Percentiles rank a stretch among this genome's conserved stretches.
Evolutionary conservation across 2,888 invertebrate species (phyloP).

Genomic region (Bombyx huttoni): DNA sequence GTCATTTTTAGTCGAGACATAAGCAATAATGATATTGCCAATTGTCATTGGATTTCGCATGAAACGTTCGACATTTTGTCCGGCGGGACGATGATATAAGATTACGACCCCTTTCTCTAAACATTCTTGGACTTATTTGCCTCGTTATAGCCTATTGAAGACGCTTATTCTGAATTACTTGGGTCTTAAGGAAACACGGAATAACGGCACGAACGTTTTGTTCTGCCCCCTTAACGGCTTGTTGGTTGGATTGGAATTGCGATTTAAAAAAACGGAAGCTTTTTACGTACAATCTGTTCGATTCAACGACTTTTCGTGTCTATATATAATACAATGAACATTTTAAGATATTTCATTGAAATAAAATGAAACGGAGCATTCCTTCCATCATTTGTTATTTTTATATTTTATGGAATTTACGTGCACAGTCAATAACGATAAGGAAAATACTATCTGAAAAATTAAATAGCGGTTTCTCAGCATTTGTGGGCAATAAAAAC

Average conservation of each 20-base stretch:
- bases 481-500: too few species aligned
- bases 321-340: not conserved
- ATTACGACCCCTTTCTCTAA: slow-evolving; percentile 17
- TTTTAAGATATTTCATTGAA: not conserved
- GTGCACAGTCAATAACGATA: not conserved
- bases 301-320: not conserved
- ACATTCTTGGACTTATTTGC: slow-evolving; percentile 25
- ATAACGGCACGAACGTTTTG: slow-evolving; percentile 23
- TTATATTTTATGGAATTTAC: not conserved
- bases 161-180: slow-evolving; percentile 16
- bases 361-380: not conserved
- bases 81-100: slow-evolving; percentile 2
- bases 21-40: too few species aligned
- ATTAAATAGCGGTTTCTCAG: too few species aligned
- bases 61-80: slow-evolving; percentile 5
- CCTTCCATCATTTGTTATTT: not conserved
- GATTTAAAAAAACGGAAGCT: slow-evolving; percentile 12
- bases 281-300: slow-evolving; percentile 8
- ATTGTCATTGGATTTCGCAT: not conserved
- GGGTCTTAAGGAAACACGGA: slow-evolving; percentile 19
- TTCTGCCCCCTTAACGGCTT: slow-evolving; percentile 15
- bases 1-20: too few species aligned
- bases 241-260: slow-evolving; percentile 11
- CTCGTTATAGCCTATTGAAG: slow-evolving; percentile 22
- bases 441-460: too few species aligned